A percentile compares a stretch with the other conserved stretches of the same genome.
phyloP scores from a whole-genome alignment of 2,113 vertebrate species.

The Myxocyprinus asiaticus region DNA sequence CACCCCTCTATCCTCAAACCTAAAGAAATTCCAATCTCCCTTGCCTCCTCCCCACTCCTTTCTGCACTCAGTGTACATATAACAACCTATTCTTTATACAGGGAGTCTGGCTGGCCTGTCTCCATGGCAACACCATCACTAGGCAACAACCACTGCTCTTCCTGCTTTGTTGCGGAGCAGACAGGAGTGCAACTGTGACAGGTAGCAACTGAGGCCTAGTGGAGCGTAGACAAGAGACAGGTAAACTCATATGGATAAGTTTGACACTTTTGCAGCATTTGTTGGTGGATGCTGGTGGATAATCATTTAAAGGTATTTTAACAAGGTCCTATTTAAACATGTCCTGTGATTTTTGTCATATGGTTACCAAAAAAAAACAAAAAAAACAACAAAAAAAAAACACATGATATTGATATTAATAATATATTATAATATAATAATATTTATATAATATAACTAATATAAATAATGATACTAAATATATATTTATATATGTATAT shows the following conservation, averaged over 20 bases:
- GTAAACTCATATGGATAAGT: not conserved
- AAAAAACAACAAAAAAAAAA: no score
- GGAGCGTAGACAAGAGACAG: slow-evolving; percentile 15
- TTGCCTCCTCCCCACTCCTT: slow-evolving; percentile 56
- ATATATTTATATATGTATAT: no score
- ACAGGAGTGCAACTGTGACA: slow-evolving; percentile 46
- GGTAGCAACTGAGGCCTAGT: slow-evolving; percentile 44
- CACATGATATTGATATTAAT: no score
- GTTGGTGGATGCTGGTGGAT: not conserved
- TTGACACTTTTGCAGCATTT: not conserved
- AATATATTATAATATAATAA: no score
- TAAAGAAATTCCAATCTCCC: slow-evolving; percentile 50
- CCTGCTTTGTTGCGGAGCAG: slow-evolving; percentile 63
- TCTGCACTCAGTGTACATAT: slow-evolving; percentile 74
- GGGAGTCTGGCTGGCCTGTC: slow-evolving; percentile 76
- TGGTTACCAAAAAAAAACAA: no score
- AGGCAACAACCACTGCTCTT: slow-evolving; percentile 78
- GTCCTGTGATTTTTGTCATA: no score
- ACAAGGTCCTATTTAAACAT: no score
- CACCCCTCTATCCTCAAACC: slow-evolving; percentile 39
- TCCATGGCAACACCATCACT: slow-evolving; percentile 83
- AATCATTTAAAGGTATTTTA: no score
- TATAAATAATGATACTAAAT: no score
- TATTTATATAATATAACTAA: no score
- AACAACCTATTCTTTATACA: slow-evolving; percentile 76